Evolutionary conservation across 2,888 invertebrate genomes (phyloP).

Genomic region (Eurytoma adleriae): DNA sequence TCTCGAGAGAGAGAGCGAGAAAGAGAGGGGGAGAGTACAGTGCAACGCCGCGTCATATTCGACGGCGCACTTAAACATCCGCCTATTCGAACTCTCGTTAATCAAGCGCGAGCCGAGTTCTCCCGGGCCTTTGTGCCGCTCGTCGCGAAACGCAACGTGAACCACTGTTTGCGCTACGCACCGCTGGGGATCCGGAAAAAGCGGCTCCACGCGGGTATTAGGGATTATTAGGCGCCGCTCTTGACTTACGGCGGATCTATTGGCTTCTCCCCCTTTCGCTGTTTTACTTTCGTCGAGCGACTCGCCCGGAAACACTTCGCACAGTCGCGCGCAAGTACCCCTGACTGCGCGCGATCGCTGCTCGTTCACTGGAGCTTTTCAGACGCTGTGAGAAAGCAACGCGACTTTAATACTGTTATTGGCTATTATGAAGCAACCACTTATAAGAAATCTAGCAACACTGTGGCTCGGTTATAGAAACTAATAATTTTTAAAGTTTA

Average conservation of each 20-base stretch:
- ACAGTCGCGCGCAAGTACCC: slow-evolving; percentile 17
- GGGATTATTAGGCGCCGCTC: slow-evolving; percentile 43
- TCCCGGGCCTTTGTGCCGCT: neutral
- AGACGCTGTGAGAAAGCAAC: too few species aligned
- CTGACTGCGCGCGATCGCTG: neutral
- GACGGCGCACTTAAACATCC: slow-evolving; percentile 63
- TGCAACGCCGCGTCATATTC: slow-evolving; percentile 28
- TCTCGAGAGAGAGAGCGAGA: neutral
- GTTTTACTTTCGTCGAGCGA: slow-evolving; percentile 19
- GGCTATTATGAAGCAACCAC: too few species aligned
- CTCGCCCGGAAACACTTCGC: slow-evolving; percentile 46
- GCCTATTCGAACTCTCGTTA: slow-evolving; percentile 69
- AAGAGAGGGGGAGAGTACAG: too few species aligned
- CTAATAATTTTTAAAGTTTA: too few species aligned
- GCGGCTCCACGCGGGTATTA: slow-evolving; percentile 26
- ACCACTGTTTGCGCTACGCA: neutral
- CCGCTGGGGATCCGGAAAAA: slow-evolving; percentile 9
- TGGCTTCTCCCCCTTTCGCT: neutral
- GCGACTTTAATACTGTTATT: too few species aligned
- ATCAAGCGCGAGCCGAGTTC: slow-evolving; percentile 61
- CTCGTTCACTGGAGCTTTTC: neutral
- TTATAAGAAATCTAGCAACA: too few species aligned
- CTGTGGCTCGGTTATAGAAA: too few species aligned
- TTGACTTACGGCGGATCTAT: neutral
- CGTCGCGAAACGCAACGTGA: slow-evolving; percentile 2